phyloP scores from a whole-genome alignment of 2,113 vertebrate species.

The Pomatorhinus ruficollis region DNA sequence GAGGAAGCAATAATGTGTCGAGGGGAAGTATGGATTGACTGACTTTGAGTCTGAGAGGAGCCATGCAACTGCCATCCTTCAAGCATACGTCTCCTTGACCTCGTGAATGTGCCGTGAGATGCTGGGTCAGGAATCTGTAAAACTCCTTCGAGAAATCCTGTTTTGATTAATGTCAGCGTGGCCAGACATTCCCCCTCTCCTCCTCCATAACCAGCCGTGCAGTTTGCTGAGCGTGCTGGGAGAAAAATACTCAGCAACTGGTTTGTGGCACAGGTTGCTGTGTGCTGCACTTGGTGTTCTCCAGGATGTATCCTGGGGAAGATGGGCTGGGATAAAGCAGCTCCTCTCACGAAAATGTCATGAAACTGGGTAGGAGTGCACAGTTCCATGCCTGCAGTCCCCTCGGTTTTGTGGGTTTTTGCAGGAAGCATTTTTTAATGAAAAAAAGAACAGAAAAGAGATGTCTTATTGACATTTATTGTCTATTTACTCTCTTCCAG shows the following conservation, averaged over 20 bases:
- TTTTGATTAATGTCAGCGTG: neutral
- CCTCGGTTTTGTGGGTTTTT: neutral
- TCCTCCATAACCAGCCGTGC: neutral
- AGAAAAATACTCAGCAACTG: neutral
- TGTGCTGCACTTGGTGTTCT: neutral
- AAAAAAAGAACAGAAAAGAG: neutral
- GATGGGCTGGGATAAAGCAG: neutral
- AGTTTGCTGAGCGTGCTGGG: neutral
- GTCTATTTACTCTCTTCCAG: neutral
- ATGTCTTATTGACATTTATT: neutral
- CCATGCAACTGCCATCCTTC: neutral
- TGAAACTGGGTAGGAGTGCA: neutral
- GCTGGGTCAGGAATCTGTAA: neutral
- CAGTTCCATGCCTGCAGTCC: neutral
- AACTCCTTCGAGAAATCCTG: neutral
- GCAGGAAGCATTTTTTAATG: neutral
- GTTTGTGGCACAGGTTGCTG: neutral
- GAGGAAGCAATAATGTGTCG: neutral
- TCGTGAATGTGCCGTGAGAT: neutral
- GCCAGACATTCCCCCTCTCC: neutral
- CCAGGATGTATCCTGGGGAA: neutral
- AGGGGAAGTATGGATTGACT: neutral
- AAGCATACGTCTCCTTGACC: slow-evolving; percentile 11
- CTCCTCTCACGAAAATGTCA: neutral
- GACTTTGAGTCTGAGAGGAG: neutral